Conservation (phyloP, 2,113 vertebrate genomes). For the Parus major region DNA sequence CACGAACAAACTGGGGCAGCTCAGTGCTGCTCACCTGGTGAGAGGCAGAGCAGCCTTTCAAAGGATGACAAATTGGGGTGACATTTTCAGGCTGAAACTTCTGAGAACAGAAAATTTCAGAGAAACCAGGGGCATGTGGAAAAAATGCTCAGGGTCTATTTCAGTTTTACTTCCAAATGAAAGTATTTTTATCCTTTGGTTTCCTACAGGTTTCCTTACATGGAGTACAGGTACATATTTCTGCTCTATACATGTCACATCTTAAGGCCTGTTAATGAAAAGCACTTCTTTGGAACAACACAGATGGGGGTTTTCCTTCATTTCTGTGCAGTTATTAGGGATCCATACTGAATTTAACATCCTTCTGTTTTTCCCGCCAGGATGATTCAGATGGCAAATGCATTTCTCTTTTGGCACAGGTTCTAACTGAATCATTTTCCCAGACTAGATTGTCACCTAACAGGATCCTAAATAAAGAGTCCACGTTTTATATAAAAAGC, state of each 20-base stretch:
- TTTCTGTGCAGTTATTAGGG: not conserved
- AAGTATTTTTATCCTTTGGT: not conserved
- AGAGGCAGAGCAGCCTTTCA: not conserved
- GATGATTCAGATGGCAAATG: not conserved
- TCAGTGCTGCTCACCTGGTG: not conserved
- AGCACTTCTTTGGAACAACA: not conserved
- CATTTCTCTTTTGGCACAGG: conserved; percentile 26
- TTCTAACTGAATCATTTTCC: not conserved
- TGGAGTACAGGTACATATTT: not conserved
- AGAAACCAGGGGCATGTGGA: not conserved
- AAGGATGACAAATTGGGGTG: not conserved
- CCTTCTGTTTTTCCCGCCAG: not conserved
- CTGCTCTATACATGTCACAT: not conserved
- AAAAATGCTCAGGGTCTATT: not conserved
- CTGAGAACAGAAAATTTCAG: not conserved
- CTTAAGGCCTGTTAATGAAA: not conserved
- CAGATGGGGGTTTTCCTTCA: not conserved
- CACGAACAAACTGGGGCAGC: not conserved
- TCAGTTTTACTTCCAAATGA: not conserved
- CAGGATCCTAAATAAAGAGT: not conserved
- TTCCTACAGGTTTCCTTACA: not conserved
- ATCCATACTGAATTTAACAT: not conserved
- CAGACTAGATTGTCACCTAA: not conserved
- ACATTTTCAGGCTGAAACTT: not conserved
- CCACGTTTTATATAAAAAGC: not conserved